Conservation (phyloP, 53 echinoderm and acorn worm species). For the Paracentrotus lividus region DNA sequence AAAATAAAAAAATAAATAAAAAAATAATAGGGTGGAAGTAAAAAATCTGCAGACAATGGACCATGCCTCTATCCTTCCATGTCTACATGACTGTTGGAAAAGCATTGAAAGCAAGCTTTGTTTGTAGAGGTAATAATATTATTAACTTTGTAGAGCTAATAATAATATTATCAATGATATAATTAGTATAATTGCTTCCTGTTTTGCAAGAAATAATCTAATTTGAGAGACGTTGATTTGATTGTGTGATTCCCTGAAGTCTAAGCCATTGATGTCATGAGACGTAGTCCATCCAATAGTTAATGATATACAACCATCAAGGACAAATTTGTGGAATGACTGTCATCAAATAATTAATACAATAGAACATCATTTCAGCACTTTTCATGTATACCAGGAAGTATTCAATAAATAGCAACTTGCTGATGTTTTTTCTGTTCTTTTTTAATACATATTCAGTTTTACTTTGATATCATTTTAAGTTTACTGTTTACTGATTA, state of each 20-base stretch:
- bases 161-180: slow-evolving; percentile 11
- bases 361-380: too few species aligned
- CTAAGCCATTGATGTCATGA: background rate
- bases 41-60: background rate
- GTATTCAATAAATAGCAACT: too few species aligned
- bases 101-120: slow-evolving; percentile 6
- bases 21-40: background rate
- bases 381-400: too few species aligned
- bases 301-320: background rate
- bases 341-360: too few species aligned
- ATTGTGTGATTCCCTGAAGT: background rate
- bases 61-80: background rate
- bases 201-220: slow-evolving; percentile 10
- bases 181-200: background rate
- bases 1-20: background rate
- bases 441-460: too few species aligned
- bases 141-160: background rate
- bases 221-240: background rate
- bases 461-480: too few species aligned
- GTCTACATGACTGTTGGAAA: background rate
- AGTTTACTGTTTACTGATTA: too few species aligned
- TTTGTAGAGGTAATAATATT: background rate
- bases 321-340: background rate
- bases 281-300: background rate
- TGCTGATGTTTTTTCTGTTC: too few species aligned